phyloP scores from a whole-genome alignment of 2,797 vertebrate species.

The Cryptoblepharus egeriae region DNA sequence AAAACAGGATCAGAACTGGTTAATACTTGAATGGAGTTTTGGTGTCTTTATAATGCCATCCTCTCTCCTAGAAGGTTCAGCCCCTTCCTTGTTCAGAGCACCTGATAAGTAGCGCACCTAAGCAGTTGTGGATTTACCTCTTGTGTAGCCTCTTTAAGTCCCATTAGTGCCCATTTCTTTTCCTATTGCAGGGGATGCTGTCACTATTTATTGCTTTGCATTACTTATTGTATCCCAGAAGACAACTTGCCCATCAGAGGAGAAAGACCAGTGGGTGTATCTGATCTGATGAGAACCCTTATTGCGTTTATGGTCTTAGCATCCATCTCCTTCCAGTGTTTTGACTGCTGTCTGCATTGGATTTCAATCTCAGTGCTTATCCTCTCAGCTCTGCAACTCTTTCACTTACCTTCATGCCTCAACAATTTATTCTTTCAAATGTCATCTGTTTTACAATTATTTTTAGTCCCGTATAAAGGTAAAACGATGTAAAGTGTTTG shows the following conservation, averaged over 20 bases:
- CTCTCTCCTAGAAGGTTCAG: too few relatives aligned
- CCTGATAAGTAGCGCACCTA: too few relatives aligned
- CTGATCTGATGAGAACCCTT: neutral
- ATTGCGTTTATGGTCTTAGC: neutral
- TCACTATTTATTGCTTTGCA: too few relatives aligned
- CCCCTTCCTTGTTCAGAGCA: too few relatives aligned
- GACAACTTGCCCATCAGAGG: neutral
- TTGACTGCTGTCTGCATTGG: neutral
- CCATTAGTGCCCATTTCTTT: too few relatives aligned
- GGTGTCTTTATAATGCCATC: too few relatives aligned
- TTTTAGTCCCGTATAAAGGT: neutral
- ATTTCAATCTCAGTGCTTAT: neutral
- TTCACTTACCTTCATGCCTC: neutral
- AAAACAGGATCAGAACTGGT: too few relatives aligned
- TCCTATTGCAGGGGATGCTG: too few relatives aligned
- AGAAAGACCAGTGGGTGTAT: neutral
- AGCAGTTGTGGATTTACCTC: too few relatives aligned
- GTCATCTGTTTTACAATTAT: neutral
- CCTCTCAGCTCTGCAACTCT: neutral
- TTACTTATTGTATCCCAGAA: neutral
- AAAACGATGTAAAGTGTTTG: neutral
- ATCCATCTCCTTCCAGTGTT: neutral
- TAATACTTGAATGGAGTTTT: too few relatives aligned
- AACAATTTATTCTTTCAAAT: neutral
- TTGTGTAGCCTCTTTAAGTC: too few relatives aligned